Base-by-base conservation (phyloP, 2,113 vertebrate genomes). In the Polypterus senegalus region DNA sequence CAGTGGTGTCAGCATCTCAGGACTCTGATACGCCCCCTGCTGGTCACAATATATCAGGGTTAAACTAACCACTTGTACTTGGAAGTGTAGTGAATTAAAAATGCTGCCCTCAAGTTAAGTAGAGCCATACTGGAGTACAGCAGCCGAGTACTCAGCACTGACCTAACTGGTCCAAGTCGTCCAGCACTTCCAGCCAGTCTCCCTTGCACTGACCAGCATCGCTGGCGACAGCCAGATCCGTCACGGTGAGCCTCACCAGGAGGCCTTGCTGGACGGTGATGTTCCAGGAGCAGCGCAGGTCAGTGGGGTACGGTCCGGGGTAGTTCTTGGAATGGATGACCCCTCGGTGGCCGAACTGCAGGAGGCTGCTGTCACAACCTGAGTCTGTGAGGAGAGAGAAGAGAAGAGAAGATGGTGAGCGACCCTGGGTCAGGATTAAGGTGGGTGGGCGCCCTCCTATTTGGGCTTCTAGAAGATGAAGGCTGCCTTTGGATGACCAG, bases 301-400 rank as follows among this genome's bases (percentile, higher is more conserved):
- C 63, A 46, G 78, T 61, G 45, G 85, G 84, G 66, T 85, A 86
- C 2, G 78, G 44, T 49, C 77, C 69, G 45, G 80, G 86, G 68
- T 76, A 86, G 46, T 76, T 83, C 63, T 49, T 46, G 4, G 85
- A 82, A 46, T 78, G 72, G 64, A 87, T 59, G 46, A 69, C 63
- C 27, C 84, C 85, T 65, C 83, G 85, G 9, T 77, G 72, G 5
- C 81, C 84, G 3, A 11, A 5, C 9, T 78, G 66, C 9, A 73
- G 62, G 4, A 69, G 64, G 4, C 70, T 59, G 51, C 69, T 78
- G 2, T 61, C 78, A 58, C 73, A 73, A 43, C 76, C 83, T 53
- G 76, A 71, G 4, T 78, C 70, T 68, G 56, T 0, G 7, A 52
- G 51, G 4, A 27, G 27, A 27, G 27, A 27, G 27, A 52, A 10